phyloP scores from a whole-genome alignment of 2,797 vertebrate species.

The Scarus forsteni region DNA sequence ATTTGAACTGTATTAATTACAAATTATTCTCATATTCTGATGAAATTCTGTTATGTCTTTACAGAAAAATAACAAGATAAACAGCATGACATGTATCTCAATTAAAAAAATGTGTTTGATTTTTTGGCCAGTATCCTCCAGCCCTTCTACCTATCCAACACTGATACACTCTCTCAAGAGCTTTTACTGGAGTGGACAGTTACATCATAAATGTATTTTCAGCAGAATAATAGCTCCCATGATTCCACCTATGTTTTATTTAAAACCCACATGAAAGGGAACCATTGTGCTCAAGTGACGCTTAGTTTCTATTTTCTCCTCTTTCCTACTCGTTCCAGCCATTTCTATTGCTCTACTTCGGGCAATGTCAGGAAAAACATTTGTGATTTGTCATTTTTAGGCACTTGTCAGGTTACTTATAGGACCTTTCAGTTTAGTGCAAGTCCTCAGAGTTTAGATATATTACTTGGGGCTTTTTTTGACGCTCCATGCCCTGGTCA shows the following conservation, averaged over 20 bases:
- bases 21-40: too few species aligned
- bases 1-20: too few species aligned
- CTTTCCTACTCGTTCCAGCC: slow-evolving; percentile 34
- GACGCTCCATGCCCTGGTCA: slow-evolving; percentile 52
- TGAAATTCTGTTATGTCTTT: too few species aligned
- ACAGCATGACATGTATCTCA: too few species aligned
- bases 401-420: slow-evolving; percentile 60
- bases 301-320: slow-evolving; percentile 15
- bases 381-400: slow-evolving; percentile 64
- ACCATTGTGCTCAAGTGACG: slow-evolving; percentile 8
- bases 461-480: slow-evolving; percentile 56
- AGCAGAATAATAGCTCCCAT: slow-evolving; percentile 6
- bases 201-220: slow-evolving; percentile 1
- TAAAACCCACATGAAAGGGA: slow-evolving; percentile 9
- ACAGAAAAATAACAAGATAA: too few species aligned
- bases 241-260: slow-evolving; percentile 9
- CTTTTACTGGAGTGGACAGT: slow-evolving; percentile 3
- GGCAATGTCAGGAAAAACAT: slow-evolving; percentile 43
- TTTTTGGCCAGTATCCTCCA: too few species aligned
- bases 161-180: not conserved
- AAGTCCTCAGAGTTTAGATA: slow-evolving; percentile 62
- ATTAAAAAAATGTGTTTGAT: too few species aligned
- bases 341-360: slow-evolving; percentile 33
- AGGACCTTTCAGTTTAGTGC: slow-evolving; percentile 61
- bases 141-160: not conserved